A percentile compares a stretch with the other conserved stretches of the same genome.
Conservation (phyloP, 1,140 invertebrate genomes). For the Globodera rostochiensis region DNA sequence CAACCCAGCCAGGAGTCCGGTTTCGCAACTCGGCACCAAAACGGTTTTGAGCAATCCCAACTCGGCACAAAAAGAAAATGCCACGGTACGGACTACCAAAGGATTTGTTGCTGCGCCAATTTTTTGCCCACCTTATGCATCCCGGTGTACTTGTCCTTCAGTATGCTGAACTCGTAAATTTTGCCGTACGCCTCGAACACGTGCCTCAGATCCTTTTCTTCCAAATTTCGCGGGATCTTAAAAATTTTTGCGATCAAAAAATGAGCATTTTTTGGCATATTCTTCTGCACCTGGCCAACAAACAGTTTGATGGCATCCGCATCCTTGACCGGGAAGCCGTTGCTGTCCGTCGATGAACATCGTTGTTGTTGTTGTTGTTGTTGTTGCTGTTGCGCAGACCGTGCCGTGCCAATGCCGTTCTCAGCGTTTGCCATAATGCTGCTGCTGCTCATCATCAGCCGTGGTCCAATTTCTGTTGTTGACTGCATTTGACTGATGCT, state of each 20-base stretch:
- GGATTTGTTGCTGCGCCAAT: no score
- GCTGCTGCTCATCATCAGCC: neutral
- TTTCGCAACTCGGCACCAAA: no score
- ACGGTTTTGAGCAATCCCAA: no score
- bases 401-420: neutral
- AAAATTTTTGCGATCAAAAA: neutral
- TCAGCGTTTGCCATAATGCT: neutral
- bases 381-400: no score
- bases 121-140: slow-evolving; percentile 81
- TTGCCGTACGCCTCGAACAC: slow-evolving; percentile 90
- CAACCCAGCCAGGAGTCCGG: no score
- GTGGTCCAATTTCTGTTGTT: neutral
- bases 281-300: slow-evolving; percentile 59
- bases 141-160: slow-evolving; percentile 87
- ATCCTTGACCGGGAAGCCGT: slow-evolving; percentile 65
- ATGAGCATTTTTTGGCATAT: neutral
- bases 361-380: slow-evolving; percentile 6
- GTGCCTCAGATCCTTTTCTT: slow-evolving; percentile 83
- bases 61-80: no score
- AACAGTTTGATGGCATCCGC: slow-evolving; percentile 62
- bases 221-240: slow-evolving; percentile 83
- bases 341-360: slow-evolving; percentile 58
- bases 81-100: no score
- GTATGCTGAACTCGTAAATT: slow-evolving; percentile 88
- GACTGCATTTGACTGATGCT: neutral